Evolutionary conservation across 2,888 invertebrate genomes (phyloP).

Genomic region (Horisme vitalbata): DNA sequence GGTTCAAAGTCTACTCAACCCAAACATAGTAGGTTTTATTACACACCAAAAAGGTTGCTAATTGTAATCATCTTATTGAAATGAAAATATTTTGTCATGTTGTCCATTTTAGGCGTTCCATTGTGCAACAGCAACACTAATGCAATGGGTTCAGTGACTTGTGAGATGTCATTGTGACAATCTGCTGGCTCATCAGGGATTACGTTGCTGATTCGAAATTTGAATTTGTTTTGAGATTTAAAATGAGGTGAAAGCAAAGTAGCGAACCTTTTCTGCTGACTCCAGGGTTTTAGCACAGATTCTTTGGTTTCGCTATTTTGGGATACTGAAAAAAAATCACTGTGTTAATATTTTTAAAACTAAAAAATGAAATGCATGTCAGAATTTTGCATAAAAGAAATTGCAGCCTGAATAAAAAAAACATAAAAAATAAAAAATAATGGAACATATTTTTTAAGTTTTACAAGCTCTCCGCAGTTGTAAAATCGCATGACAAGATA

Average conservation of each 20-base stretch:
- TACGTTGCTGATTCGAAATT: conserved; percentile 24
- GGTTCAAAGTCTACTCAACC: too few species aligned
- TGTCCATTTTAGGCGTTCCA: conserved; percentile 10
- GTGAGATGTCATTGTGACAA: conserved; percentile 24
- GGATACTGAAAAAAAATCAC: too few species aligned
- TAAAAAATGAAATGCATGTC: too few species aligned
- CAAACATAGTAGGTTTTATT: not conserved
- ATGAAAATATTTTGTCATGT: conserved; percentile 3
- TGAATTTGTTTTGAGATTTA: conserved; percentile 21
- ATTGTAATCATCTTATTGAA: not conserved
- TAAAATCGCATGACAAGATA: not conserved
- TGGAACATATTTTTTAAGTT: too few species aligned
- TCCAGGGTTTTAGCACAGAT: too few species aligned
- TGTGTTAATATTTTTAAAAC: too few species aligned
- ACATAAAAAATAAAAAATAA: too few species aligned
- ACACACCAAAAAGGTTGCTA: not conserved
- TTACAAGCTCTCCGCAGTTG: not conserved
- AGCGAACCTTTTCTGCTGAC: too few species aligned
- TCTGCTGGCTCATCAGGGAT: conserved; percentile 25
- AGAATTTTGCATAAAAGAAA: too few species aligned
- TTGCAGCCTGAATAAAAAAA: too few species aligned
- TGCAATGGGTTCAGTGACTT: conserved; percentile 26
- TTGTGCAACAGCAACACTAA: conserved; percentile 13
- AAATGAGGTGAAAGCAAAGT: not conserved
- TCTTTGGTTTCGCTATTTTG: too few species aligned